phyloP scores from a whole-genome alignment of 2,113 vertebrate genomes.

The Pelvicachromis taeniatus region DNA sequence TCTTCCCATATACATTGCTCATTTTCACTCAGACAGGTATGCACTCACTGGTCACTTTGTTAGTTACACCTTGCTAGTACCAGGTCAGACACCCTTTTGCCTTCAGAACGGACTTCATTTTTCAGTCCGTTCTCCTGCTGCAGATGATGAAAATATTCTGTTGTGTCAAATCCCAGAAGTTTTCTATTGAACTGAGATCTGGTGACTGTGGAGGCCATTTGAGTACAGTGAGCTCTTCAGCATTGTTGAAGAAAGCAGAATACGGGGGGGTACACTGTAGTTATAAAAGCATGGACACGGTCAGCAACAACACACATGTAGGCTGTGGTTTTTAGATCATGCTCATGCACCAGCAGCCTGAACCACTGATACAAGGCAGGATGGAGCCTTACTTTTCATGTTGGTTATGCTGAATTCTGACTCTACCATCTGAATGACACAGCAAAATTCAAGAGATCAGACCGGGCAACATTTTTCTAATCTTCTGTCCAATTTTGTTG shows the following conservation, averaged over 20 bases:
- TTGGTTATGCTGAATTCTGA: neutral
- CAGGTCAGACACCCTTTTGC: neutral
- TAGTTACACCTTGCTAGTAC: neutral
- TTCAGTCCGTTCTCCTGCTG: neutral
- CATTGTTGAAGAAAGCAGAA: neutral
- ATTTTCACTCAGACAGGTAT: neutral
- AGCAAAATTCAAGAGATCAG: neutral
- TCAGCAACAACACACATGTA: neutral
- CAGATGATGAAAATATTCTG: neutral
- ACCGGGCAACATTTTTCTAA: neutral
- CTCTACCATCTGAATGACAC: neutral
- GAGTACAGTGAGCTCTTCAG: neutral
- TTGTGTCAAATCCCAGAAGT: neutral
- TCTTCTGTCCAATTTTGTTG: neutral
- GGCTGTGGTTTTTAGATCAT: neutral
- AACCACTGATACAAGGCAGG: neutral
- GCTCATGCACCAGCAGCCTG: neutral
- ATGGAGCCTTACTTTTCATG: no score
- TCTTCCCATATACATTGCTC: neutral
- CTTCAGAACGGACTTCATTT: neutral
- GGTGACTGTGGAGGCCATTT: neutral
- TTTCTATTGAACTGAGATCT: neutral
- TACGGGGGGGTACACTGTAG: rapidly evolving
- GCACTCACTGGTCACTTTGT: neutral
- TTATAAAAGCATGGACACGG: neutral